A percentile compares a stretch with the other conserved stretches of the same genome.
Conservation (phyloP, 2,113 vertebrate species). For the Gallinago jamesoni region DNA sequence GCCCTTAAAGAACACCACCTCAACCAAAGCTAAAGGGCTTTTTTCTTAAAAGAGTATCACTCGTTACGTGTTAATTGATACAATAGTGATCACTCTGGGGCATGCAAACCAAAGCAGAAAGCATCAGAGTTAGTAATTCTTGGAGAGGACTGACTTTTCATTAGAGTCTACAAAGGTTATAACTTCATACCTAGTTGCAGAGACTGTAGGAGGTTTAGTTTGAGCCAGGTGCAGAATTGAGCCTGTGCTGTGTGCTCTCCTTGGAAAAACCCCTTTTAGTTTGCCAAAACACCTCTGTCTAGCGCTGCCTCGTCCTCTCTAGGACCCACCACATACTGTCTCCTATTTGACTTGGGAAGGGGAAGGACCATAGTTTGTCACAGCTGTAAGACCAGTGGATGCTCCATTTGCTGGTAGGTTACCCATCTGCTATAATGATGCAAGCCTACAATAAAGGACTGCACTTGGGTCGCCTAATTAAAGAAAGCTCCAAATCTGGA, state of each 20-base stretch:
- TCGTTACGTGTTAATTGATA: not conserved
- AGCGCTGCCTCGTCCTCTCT: not conserved
- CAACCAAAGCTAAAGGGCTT: constrained; percentile 9
- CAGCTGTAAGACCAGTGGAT: not conserved
- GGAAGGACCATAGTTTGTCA: not conserved
- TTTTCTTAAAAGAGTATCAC: not conserved
- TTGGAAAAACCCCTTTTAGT: not conserved
- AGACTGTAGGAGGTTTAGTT: not conserved
- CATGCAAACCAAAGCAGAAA: not conserved
- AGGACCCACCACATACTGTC: not conserved
- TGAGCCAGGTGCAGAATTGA: not conserved
- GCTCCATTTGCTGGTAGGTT: not conserved
- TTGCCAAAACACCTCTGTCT: not conserved
- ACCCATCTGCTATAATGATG: not conserved
- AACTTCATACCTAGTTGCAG: not conserved
- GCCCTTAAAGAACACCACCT: not conserved
- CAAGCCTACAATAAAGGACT: not conserved
- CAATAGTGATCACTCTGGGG: not conserved
- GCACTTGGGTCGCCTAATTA: not conserved
- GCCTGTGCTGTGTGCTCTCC: not conserved
- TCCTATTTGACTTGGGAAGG: not conserved
- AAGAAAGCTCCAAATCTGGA: not conserved
- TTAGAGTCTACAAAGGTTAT: not conserved
- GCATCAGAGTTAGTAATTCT: not conserved
- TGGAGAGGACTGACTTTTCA: not conserved